Conservation (phyloP, 2,888 invertebrate genomes). For the Sepiola atlantica region DNA sequence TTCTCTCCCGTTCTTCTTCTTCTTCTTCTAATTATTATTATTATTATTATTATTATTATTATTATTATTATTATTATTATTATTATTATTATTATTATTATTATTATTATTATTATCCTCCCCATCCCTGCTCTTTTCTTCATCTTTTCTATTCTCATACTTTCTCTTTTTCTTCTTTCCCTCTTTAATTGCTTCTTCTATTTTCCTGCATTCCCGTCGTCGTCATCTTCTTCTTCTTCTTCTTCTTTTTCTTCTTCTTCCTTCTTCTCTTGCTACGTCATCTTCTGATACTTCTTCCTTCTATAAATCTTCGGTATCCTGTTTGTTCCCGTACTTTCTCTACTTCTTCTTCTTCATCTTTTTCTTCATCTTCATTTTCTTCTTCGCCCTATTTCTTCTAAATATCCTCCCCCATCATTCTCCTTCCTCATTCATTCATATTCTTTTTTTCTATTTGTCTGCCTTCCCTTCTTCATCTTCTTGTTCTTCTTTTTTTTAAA, state of each 20-base stretch:
- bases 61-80: background rate
- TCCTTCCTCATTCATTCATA: background rate
- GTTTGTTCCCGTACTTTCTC: too few relatives aligned
- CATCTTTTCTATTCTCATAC: background rate
- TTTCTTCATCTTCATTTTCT: background rate
- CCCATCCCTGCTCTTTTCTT: background rate
- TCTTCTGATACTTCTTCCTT: too few relatives aligned
- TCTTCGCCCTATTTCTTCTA: background rate
- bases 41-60: background rate
- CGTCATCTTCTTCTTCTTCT: background rate
- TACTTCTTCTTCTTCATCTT: background rate
- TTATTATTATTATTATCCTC: background rate
- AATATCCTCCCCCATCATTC: too few relatives aligned
- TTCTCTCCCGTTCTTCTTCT: rapidly evolving
- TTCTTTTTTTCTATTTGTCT: too few relatives aligned
- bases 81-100: background rate
- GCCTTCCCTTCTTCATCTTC: background rate
- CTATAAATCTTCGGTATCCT: too few relatives aligned
- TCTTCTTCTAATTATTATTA: too few relatives aligned
- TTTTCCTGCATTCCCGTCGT: background rate
- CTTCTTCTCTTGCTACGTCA: rapidly evolving
- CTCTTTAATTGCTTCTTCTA: background rate
- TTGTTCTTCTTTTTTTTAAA: background rate
- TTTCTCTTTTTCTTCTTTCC: background rate
- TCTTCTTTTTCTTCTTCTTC: background rate